A percentile compares a stretch with the other conserved stretches of the same genome.
Conservation (phyloP, 2,113 vertebrate genomes). For the Muntiacus reevesi region DNA sequence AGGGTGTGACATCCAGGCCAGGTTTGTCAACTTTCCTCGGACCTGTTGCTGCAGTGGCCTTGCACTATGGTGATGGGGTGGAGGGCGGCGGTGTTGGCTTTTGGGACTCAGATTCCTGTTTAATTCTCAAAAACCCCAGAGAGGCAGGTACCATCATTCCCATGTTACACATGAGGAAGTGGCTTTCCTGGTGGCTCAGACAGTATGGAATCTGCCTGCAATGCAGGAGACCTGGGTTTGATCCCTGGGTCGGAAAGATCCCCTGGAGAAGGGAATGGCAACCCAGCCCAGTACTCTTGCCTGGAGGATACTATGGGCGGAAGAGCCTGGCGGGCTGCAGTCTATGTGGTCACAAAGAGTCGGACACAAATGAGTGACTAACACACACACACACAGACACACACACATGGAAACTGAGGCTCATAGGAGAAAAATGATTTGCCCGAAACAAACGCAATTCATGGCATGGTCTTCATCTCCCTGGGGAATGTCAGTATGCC, state of each 20-base stretch:
- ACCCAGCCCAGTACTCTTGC: background rate
- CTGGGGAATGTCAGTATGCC: background rate
- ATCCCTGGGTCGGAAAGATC: background rate
- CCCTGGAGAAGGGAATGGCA: background rate
- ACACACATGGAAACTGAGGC: background rate
- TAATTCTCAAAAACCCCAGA: background rate
- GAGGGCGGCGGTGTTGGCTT: background rate
- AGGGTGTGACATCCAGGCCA: background rate
- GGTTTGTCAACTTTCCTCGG: background rate
- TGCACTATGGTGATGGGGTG: background rate
- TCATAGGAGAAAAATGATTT: background rate
- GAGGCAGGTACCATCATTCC: background rate
- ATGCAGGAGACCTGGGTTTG: background rate
- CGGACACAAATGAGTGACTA: background rate
- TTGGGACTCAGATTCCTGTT: background rate
- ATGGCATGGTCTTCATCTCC: background rate
- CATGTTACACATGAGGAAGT: background rate
- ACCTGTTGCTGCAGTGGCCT: background rate
- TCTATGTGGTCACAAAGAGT: background rate
- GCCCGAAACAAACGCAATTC: background rate
- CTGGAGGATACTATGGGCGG: background rate
- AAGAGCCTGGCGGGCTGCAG: background rate
- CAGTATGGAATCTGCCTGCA: background rate
- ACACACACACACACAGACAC: background rate
- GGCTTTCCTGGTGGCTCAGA: background rate